phyloP scores from a whole-genome alignment of 2,113 vertebrate species.

The Chamaea fasciata region DNA sequence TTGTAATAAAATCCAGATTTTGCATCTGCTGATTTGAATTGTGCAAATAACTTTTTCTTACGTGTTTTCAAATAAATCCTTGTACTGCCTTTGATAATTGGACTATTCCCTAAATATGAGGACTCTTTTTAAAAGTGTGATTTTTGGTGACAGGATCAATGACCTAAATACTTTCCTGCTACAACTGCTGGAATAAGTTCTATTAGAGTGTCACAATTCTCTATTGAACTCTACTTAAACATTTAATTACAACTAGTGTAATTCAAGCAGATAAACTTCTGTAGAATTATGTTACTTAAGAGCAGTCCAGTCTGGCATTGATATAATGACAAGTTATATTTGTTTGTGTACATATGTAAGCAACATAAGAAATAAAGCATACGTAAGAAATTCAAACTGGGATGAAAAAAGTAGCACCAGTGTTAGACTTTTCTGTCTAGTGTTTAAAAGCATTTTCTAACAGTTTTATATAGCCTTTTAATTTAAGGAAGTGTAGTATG shows the following conservation, averaged over 20 bases:
- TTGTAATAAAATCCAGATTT: background rate
- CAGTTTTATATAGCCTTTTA: background rate
- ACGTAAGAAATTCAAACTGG: background rate
- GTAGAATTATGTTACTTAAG: background rate
- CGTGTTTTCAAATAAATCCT: background rate
- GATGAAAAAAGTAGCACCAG: background rate
- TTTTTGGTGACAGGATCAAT: background rate
- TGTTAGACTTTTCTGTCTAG: background rate
- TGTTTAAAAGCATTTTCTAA: background rate
- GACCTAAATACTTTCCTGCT: background rate
- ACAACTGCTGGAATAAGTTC: background rate
- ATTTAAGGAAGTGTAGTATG: background rate
- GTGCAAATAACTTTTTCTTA: background rate
- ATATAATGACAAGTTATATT: background rate
- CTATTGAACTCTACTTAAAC: background rate
- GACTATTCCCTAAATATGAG: background rate
- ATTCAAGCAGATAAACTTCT: background rate
- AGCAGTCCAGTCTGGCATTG: background rate
- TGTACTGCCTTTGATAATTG: background rate
- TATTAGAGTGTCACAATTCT: background rate
- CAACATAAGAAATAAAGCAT: background rate
- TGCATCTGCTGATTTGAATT: background rate
- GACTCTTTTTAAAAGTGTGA: background rate
- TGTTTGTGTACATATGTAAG: background rate
- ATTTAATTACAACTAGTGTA: background rate